Evolutionary conservation across 64 coral and sea anemone genomes (phyloP), one percentile per base, ranked within the genome.

Genomic region (Pachyseris speciosa): DNA sequence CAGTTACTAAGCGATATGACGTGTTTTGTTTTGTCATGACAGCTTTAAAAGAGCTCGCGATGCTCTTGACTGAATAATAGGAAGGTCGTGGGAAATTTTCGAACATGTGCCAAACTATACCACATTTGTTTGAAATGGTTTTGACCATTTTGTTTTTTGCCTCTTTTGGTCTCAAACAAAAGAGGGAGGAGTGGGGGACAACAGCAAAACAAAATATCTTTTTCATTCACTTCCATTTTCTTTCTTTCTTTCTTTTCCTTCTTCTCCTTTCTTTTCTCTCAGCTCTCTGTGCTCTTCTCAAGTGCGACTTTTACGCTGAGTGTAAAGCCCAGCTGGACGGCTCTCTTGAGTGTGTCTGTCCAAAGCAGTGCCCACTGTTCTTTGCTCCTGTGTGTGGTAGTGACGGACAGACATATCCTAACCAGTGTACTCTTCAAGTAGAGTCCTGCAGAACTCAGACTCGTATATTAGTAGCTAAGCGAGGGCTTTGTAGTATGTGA

Each of bases 361-460:
- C 90, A 0, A 84, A 44, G 16, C 77, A 84, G 90, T 96, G 94
- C 22, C 86, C 95, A 31, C 60, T 96, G 37, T 93, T 86, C 8
- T 96, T 96, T 71, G 76, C 60, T 16, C 95, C 95, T 7, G 95
- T 96, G 4, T 96, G 95, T 86, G 95, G 95, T 42, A 93, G 78
- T 37, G 84, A 96, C 48, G 71, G 86, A 25, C 72, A 88, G 44
- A 93, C 95, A 0, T 96, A 96, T 80, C 86, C 91, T 12, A 96
- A 96, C 32, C 58, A 93, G 64, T 96, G 95, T n/a, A 86, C 91
- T 1, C 91, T 96, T 5, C 68, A 93, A 67, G 80, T 85, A 7
- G 91, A 96, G 31, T 96, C 95, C 0, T 90, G 88, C 53, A 80
- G 86, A 44, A 50, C 45, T 25, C 83, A 93, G 47, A 86, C 91